phyloP scores from a whole-genome alignment of 2,888 invertebrate genomes.

The Nemurella pictetii region DNA sequence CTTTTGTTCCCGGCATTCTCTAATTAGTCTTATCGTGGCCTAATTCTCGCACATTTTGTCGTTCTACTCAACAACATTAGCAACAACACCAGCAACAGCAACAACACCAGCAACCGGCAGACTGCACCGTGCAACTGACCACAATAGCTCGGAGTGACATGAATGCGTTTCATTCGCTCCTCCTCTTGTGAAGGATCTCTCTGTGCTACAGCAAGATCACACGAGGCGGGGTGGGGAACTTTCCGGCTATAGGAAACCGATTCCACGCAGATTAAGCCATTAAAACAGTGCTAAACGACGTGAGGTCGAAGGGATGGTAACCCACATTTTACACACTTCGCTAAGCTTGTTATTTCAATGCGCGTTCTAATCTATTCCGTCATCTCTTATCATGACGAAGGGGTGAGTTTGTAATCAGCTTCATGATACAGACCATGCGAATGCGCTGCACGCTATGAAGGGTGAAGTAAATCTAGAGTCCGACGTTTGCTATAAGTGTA shows the following conservation, averaged over 20 bases:
- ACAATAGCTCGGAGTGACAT: neutral
- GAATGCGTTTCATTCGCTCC: neutral
- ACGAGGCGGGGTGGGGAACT: neutral
- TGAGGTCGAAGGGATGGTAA: neutral
- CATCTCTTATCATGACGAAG: too few species aligned
- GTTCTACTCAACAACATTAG: neutral
- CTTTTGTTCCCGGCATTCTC: neutral
- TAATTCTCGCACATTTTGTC: neutral
- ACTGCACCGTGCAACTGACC: neutral
- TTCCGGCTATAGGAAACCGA: neutral
- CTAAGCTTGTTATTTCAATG: too few species aligned
- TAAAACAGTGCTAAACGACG: neutral
- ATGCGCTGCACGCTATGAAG: too few species aligned
- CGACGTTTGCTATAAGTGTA: too few species aligned
- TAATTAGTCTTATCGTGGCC: neutral
- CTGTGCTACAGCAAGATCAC: neutral
- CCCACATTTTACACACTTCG: neutral
- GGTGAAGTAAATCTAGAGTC: too few species aligned
- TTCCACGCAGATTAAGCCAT: neutral
- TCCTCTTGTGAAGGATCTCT: neutral
- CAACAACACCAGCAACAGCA: too few species aligned
- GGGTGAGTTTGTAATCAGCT: too few species aligned
- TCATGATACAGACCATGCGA: too few species aligned
- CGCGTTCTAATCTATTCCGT: too few species aligned
- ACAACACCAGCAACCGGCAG: too few species aligned